Evolutionary conservation across 1,140 invertebrate species (phyloP).

Genomic region (Diprion similis): DNA sequence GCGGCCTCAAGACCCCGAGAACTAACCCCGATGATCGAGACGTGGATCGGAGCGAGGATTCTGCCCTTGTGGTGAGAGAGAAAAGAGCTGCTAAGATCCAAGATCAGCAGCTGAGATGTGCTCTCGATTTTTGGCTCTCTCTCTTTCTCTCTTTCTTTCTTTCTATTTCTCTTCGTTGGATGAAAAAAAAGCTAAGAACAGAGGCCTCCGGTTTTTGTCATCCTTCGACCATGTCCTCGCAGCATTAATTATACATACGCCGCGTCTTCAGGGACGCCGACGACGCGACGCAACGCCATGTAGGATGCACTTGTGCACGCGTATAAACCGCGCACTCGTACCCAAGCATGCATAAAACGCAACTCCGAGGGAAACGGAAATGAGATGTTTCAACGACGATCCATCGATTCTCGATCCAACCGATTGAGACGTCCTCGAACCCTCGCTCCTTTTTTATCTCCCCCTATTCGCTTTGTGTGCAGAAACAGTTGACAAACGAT

Average conservation of each 20-base stretch:
- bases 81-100: too few relatives aligned
- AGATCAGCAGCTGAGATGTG: too few relatives aligned
- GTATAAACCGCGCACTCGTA: too few relatives aligned
- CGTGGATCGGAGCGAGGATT: too few relatives aligned
- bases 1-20: background rate
- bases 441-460: constrained; percentile 27
- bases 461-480: constrained; percentile 46
- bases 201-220: background rate
- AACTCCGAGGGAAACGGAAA: constrained; percentile 22
- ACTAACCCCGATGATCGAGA: background rate
- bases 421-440: constrained; percentile 56
- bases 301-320: too few relatives aligned
- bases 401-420: constrained; percentile 37
- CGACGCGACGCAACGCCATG: too few relatives aligned
- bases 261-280: background rate
- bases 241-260: background rate
- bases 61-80: too few relatives aligned
- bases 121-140: too few relatives aligned
- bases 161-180: too few relatives aligned
- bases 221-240: background rate
- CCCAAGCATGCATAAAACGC: too few relatives aligned
- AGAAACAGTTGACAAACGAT: constrained; percentile 60
- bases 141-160: too few relatives aligned
- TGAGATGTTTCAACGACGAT: constrained; percentile 26
- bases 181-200: too few relatives aligned